Percentiles rank a stretch among this genome's conserved stretches.
These are phyloP conservation scores for Forbesichthys agassizii DNA, from an alignment of 2,113 vertebrate genomes.

Conservation along the genomic window DNA sequence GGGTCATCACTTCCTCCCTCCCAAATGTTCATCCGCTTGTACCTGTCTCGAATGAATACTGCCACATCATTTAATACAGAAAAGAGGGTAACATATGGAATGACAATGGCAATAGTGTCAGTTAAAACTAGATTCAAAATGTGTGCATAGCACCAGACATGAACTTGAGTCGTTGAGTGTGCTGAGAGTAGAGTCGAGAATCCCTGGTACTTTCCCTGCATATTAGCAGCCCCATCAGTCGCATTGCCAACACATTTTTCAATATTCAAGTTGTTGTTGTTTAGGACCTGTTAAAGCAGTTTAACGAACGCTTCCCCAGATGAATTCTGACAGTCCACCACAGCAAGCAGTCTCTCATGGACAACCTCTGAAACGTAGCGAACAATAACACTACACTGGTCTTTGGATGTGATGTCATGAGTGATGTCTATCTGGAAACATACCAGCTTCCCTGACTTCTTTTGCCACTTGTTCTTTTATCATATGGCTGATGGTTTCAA, in stretches of 20 bases:
- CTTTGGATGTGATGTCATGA: background rate
- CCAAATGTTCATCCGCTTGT: no score
- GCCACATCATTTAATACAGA: background rate
- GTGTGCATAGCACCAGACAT: constrained; percentile 27
- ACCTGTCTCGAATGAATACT: background rate
- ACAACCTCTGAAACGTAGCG: background rate
- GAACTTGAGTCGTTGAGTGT: constrained; percentile 7
- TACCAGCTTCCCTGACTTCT: background rate
- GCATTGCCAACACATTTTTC: background rate
- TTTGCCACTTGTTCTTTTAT: no score
- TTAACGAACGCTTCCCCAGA: background rate
- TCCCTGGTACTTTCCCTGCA: constrained; percentile 24
- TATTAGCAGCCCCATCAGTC: constrained; percentile 26
- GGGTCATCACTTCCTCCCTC: no score
- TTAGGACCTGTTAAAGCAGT: background rate
- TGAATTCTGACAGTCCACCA: background rate
- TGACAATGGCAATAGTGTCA: constrained; percentile 19
- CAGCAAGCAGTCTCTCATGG: background rate
- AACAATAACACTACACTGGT: background rate
- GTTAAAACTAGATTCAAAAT: constrained; percentile 9
- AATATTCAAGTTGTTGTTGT: background rate
- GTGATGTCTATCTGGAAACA: background rate
- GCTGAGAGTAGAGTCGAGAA: constrained; percentile 10
- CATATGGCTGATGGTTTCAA: no score
- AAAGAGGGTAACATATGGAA: constrained; percentile 27